Evolutionary conservation across 2,113 vertebrate genomes (phyloP).

Genomic region (Lota lota): DNA sequence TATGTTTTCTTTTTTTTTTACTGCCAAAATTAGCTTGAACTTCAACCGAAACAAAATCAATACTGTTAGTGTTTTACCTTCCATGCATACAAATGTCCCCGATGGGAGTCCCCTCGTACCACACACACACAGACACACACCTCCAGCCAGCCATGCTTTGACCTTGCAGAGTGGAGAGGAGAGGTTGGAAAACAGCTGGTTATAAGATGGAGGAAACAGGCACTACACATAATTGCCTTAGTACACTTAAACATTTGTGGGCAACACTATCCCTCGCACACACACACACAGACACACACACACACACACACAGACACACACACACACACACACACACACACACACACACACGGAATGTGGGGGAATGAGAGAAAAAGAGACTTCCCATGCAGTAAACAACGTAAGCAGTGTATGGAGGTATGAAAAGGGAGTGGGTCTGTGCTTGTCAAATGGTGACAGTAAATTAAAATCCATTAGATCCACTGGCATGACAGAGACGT

Average conservation of each 20-base stretch:
- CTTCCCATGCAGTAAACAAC: not conserved
- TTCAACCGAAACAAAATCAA: slow-evolving; percentile 39
- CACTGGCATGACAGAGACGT: slow-evolving; percentile 23
- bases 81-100: slow-evolving; percentile 14
- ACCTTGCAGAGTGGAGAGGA: slow-evolving; percentile 5
- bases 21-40: slow-evolving; percentile 34
- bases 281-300: not conserved
- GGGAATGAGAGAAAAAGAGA: not conserved
- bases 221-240: not conserved
- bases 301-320: not conserved
- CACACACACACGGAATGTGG: not conserved
- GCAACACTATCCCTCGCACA: no score
- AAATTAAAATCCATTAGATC: slow-evolving; percentile 34
- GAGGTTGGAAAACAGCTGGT: slow-evolving; percentile 6
- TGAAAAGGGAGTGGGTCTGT: not conserved
- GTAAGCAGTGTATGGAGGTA: not conserved
- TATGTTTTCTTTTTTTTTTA: slow-evolving; percentile 1
- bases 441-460: slow-evolving; percentile 25
- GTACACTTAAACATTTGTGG: no score
- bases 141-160: not conserved
- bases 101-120: not conserved
- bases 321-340: slow-evolving; percentile 7
- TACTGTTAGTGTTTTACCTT: slow-evolving; percentile 6
- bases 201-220: not conserved
- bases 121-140: slow-evolving; percentile 1